Evolutionary conservation across 2,113 vertebrate genomes (phyloP), one percentile per base, ranked within the genome.

Genomic region (Rallus limicola): DNA sequence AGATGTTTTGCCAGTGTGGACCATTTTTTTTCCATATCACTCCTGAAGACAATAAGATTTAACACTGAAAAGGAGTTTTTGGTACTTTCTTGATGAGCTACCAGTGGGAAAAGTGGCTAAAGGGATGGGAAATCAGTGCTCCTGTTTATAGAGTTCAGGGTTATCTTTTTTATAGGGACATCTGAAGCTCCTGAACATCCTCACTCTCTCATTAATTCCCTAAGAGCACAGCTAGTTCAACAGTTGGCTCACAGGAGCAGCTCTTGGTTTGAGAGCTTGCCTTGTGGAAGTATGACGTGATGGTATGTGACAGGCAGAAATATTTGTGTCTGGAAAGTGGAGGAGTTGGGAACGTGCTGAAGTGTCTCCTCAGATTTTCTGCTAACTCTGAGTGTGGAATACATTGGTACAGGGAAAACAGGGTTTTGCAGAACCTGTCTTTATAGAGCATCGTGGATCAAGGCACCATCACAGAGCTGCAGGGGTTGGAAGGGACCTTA

Each of bases 201-300:
- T 16, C 24, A 6, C 53, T 79, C 18, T 62, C 8, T 26, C 42
- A 6, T 42, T 74, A 70, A 24, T 84, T 81, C 31, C 58, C 13
- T 69, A 72, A 69, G 44, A 88, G 28, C 36, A 13, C 25, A 76
- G 38, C 21, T 83, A 28, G 52, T 63, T 70, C 20, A 56, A 0
- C 18, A 55, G 6, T 17, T 69, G 23, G 42, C 53, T 89, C 53
- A 28, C 5, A 5, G 24, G 16, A 76, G 24, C 65, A 69, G 81
- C 69, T 71, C 83, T 87, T 80, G 74, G 10, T 72, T 60, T 6
- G 9, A 36, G 36, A 28, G n/a, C 86, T 69, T 50, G 64, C n/a
- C 12, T 15, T 38, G 19, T 23, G 34, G 29, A 84, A 33, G 42
- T 55, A 5, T 69, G 59, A 3, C 1, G 11, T 0, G 4, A 2